These are phyloP conservation scores for Troides helena DNA, from an alignment of 2,888 invertebrate species.

Conservation along the genomic window DNA sequence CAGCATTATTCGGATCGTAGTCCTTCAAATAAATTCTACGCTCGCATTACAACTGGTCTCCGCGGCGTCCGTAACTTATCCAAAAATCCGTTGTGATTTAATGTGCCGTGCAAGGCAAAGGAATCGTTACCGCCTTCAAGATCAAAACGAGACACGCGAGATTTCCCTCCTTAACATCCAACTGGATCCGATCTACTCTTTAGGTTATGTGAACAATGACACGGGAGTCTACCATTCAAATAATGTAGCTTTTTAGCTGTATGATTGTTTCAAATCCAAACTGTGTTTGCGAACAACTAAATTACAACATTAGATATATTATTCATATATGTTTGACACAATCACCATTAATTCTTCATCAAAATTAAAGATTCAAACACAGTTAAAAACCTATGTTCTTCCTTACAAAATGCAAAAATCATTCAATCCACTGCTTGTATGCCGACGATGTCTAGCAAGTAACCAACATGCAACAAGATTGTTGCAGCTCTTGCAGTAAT, in stretches of 20 bases:
- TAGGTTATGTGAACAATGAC: conserved; percentile 37
- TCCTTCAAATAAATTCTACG: conserved; percentile 42
- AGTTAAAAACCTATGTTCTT: too few relatives aligned
- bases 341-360: too few relatives aligned
- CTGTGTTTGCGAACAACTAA: too few relatives aligned
- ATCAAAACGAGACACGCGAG: conserved; percentile 37
- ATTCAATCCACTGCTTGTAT: too few relatives aligned
- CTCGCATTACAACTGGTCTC: conserved; percentile 54
- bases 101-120: conserved; percentile 50
- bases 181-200: conserved; percentile 40
- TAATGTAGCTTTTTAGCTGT: conserved; percentile 27
- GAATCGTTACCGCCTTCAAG: conserved; percentile 39
- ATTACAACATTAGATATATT: too few relatives aligned
- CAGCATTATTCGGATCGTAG: conserved; percentile 17
- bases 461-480: too few relatives aligned
- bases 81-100: conserved; percentile 62
- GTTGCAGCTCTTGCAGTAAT: too few relatives aligned
- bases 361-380: too few relatives aligned
- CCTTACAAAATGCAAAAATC: too few relatives aligned
- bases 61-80: conserved; percentile 52
- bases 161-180: conserved; percentile 43
- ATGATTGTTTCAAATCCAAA: too few relatives aligned
- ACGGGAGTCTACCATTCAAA: conserved; percentile 35
- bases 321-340: too few relatives aligned
- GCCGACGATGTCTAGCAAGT: too few relatives aligned